Evolutionary conservation across 2,113 vertebrate genomes (phyloP), one percentile per base, ranked within the genome.

Genomic region (Microtus oregoni): DNA sequence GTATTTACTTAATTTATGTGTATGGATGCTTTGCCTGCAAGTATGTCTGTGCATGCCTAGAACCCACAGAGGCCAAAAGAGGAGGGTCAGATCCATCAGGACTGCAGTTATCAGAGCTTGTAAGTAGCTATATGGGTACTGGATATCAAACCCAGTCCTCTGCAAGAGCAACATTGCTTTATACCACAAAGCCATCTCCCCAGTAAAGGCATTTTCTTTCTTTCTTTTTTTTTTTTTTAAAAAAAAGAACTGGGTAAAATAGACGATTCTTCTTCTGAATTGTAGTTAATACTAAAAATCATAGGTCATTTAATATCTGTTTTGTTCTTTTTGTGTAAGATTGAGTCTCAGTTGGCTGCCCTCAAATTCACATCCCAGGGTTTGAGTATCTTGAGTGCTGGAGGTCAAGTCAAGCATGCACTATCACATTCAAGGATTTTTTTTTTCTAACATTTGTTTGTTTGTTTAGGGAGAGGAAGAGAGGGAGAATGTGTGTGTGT

Each of bases 211-310:
- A 41, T 41, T 41, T 41, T 41, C 41, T 41, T 41, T 41, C 41
- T 41, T 41, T 41, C 3, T 41, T 41, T 41, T 3, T 41, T 41
- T 41, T 41, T 41, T 41, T 41, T 41, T 41, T 41, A 3, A 41
- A 41, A 41, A 41, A 87, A 93, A 65, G 14, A 65, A 89, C 17
- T 89, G 52, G n/a, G 65, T 88, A 38, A 79, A 79, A 91, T 28
- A 94, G 32, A 75, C 75, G 44, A 61, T 8, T 78, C 61, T 28
- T 96, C 28, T 87, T 96, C 90, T 92, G 65, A 77, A 83, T 11
- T 87, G 19, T 17, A 86, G 67, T 89, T 81, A 89, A 58, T 82
- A 89, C 75, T 91, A 44, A 94, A 30, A 95, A 86, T 65, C 3
- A 76, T 19, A 77, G 20, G 1, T 89, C 89, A 92, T 68, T 79